A percentile compares a stretch with the other conserved stretches of the same genome.
Evolutionary conservation across 2,113 vertebrate genomes (phyloP).

Genomic region (Thamnaconus septentrionalis): DNA sequence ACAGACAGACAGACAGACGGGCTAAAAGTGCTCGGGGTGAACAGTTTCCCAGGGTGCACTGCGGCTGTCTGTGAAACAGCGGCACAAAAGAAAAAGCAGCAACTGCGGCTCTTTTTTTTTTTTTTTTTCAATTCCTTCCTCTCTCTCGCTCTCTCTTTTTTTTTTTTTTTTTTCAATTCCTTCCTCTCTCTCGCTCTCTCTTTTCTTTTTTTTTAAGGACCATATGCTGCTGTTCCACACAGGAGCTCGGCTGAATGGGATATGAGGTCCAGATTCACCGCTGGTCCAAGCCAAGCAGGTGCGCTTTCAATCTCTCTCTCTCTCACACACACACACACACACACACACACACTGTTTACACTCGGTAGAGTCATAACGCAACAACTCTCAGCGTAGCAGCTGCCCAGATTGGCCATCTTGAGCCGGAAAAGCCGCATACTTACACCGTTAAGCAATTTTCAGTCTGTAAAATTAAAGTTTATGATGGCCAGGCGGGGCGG

Average conservation of each 20-base stretch:
- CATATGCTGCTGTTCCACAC: slow-evolving; percentile 63
- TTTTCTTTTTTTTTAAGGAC: slow-evolving; percentile 23
- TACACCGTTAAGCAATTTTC: slow-evolving; percentile 60
- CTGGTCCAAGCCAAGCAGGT: slow-evolving; percentile 65
- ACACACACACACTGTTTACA: slow-evolving; percentile 44
- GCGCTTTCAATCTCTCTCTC: slow-evolving; percentile 60
- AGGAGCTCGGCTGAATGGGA: slow-evolving; percentile 57
- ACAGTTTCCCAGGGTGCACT: slow-evolving; percentile 47
- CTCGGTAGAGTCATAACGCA: slow-evolving; percentile 49
- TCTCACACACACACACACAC: slow-evolving; percentile 5
- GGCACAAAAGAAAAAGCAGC: no score
- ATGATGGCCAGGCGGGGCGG: no score
- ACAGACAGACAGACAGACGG: slow-evolving; percentile 38
- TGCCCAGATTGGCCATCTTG: slow-evolving; percentile 57
- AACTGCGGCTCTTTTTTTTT: no score
- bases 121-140: no score
- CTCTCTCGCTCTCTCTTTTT: no score
- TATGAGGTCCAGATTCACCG: slow-evolving; percentile 58
- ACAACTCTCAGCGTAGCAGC: slow-evolving; percentile 51
- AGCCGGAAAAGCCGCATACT: slow-evolving; percentile 39
- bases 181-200: no score
- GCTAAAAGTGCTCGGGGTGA: slow-evolving; percentile 48
- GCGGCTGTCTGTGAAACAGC: slow-evolving; percentile 36
- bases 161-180: no score
- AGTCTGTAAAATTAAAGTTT: slow-evolving; percentile 56